A percentile compares a stretch with the other conserved stretches of the same genome.
phyloP scores from a whole-genome alignment of 2,113 vertebrate genomes.

The Myiagra hebetior region DNA sequence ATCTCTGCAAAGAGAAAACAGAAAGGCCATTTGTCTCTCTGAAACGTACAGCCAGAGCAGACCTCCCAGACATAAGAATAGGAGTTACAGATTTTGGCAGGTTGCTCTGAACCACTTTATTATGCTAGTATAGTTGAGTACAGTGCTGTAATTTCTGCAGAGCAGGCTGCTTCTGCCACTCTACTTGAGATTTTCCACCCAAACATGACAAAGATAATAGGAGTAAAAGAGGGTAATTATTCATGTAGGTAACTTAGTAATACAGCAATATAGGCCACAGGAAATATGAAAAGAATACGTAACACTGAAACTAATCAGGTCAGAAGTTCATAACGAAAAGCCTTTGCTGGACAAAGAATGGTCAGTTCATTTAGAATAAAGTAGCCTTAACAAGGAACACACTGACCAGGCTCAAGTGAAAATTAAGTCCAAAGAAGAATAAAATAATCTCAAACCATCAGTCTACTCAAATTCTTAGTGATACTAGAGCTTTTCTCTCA shows the following conservation, averaged over 20 bases:
- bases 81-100: background rate
- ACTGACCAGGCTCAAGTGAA: background rate
- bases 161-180: background rate
- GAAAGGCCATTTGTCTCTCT: background rate
- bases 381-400: background rate
- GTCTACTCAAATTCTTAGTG: background rate
- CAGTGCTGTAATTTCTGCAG: background rate
- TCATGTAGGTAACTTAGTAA: background rate
- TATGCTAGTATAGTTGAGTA: background rate
- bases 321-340: background rate
- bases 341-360: background rate
- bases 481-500: background rate
- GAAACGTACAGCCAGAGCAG: background rate
- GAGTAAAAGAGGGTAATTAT: background rate
- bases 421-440: background rate
- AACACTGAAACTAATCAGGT: background rate
- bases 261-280: background rate
- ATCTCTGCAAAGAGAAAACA: background rate
- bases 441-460: background rate
- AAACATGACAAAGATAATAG: slow-evolving; percentile 30
- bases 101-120: background rate
- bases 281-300: background rate
- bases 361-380: background rate
- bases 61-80: background rate
- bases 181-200: slow-evolving; percentile 10